These are phyloP conservation scores for Beris morrisii DNA, from an alignment of 2,888 invertebrate species.

Conservation along the genomic window DNA sequence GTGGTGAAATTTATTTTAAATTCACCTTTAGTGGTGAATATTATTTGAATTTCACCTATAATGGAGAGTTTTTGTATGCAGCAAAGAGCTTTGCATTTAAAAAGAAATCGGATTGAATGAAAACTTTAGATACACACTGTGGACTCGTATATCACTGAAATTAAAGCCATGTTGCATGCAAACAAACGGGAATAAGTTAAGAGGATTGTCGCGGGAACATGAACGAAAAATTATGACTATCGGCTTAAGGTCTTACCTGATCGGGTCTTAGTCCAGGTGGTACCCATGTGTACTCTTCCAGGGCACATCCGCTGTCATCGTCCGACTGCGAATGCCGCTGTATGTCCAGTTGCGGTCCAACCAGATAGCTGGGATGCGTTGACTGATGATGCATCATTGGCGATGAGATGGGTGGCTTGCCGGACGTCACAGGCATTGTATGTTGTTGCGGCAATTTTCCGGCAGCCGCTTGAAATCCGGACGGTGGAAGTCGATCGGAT, in stretches of 20 bases:
- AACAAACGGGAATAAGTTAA: too few species aligned
- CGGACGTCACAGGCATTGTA: slow-evolving; percentile 22
- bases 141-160: too few species aligned
- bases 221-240: neutral
- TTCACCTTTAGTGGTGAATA: too few species aligned
- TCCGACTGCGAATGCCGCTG: slow-evolving; percentile 91
- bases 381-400: slow-evolving; percentile 51
- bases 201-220: neutral
- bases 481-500: slow-evolving; percentile 38
- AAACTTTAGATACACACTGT: too few species aligned
- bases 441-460: slow-evolving; percentile 36
- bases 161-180: too few species aligned
- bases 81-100: too few species aligned
- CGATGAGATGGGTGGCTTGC: slow-evolving; percentile 48
- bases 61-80: too few species aligned
- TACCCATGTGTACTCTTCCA: slow-evolving; percentile 99
- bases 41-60: too few species aligned
- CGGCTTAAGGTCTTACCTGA: slow-evolving; percentile 68
- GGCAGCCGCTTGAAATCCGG: slow-evolving; percentile 38
- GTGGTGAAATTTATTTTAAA: too few species aligned
- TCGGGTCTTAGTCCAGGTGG: slow-evolving; percentile 95
- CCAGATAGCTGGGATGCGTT: slow-evolving; percentile 51
- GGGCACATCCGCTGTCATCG: slow-evolving; percentile 97
- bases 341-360: slow-evolving; percentile 63
- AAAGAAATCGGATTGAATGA: too few species aligned